Conservation (phyloP, 2,888 invertebrate species). For the Orthosia gothica region DNA sequence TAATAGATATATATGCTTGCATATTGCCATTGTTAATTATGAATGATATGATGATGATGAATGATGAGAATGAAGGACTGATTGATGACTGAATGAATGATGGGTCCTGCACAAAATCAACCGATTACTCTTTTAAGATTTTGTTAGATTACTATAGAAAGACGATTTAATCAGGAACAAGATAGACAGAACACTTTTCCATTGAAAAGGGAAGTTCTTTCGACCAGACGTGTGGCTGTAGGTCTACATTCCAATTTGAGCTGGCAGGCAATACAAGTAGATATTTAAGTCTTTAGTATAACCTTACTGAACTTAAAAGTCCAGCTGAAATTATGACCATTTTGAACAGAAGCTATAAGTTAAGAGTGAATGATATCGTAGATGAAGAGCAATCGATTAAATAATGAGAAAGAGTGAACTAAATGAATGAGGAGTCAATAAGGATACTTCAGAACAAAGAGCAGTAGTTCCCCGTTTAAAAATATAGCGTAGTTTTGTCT, state of each 20-base stretch:
- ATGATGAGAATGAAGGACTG: background rate
- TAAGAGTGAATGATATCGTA: conserved; percentile 14
- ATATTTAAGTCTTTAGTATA: too few species aligned
- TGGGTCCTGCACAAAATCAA: conserved; percentile 26
- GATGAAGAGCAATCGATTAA: conserved; percentile 19
- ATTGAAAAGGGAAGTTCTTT: background rate
- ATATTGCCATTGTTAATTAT: conserved; percentile 4
- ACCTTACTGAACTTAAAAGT: conserved; percentile 5
- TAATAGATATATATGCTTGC: background rate
- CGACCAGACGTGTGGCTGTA: background rate
- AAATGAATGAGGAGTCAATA: conserved; percentile 19
- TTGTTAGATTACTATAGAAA: background rate
- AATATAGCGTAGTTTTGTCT: conserved; percentile 32
- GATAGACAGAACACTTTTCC: background rate
- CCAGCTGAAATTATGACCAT: background rate
- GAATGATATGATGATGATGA: conserved; percentile 13
- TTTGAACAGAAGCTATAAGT: conserved; percentile 22
- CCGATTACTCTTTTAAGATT: background rate
- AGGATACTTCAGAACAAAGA: conserved; percentile 5
- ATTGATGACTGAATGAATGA: conserved; percentile 10
- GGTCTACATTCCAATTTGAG: too few species aligned
- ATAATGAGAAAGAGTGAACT: conserved; percentile 19
- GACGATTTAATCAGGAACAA: background rate
- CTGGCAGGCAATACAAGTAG: background rate
- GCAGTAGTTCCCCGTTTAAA: conserved; percentile 10